Evolutionary conservation across 2,888 invertebrate genomes (phyloP), one percentile per base, ranked within the genome.

Genomic region (Lutraria lutraria): DNA sequence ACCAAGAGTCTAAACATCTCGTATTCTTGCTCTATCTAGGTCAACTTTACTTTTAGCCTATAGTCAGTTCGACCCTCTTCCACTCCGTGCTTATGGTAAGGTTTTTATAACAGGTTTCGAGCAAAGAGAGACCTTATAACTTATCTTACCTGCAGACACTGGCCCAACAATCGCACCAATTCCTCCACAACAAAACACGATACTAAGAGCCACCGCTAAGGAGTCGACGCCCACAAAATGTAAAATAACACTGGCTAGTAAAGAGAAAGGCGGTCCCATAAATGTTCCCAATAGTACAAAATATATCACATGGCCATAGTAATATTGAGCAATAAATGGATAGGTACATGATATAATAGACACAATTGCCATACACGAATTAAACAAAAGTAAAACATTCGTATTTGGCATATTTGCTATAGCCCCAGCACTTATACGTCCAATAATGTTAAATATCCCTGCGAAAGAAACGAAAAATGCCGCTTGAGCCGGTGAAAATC

Each of bases 381-480:
- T 79, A 63, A 80, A 87, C 34, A 90, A 25, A 6, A 85, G 16
- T 10, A 88, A 60, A 43, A 88, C 91, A 43, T 88, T 68, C 0
- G 90, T 85, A 82, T 82, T 83, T 15, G 81, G 63, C 16, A 79
- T 83, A 83, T 91, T 91, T 8, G 85, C 84, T 15, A 86, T 76
- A 0, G 85, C 31, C 0, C 89, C 90, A 19, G 85, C n/a, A n/a
- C 90, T 68, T 29, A 90, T 43, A 16, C 91, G 72, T 2, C 88
- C 85, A 19, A 90, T 25, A 63, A 81, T 79, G 16, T 54, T 83
- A 72, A 84, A 86, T 52, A 88, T 53, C 6, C 91, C 90, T n/a
- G 86, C 68, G 19, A 90, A 31, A 6, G 91, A 91, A n/a, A 91
- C 25, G 0, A 91, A 60, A 8, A 76, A 86, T 0, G 91, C 79